These are phyloP conservation scores for Pterocles burchelli DNA, from an alignment of 2,113 vertebrate genomes.

Conservation along the genomic window DNA sequence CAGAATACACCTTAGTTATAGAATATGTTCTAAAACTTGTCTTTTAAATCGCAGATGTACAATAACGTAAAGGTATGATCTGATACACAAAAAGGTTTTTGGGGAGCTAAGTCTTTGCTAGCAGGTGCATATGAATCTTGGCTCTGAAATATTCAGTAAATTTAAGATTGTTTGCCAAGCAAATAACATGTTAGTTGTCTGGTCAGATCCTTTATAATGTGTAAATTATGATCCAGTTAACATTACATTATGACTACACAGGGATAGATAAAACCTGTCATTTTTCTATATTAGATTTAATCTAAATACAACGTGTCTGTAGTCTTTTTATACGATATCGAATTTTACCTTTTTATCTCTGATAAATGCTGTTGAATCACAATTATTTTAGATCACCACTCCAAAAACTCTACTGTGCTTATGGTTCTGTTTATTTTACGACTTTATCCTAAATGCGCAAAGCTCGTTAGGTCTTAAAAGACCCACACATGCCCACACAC, in stretches of 20 bases:
- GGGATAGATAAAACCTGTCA: not conserved
- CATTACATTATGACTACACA: not conserved
- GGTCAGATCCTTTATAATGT: not conserved
- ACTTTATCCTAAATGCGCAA: not conserved
- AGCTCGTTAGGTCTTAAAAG: not conserved
- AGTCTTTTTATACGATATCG: not conserved
- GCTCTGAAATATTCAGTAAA: not conserved
- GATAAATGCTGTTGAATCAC: not conserved
- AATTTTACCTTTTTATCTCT: not conserved
- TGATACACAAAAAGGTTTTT: not conserved
- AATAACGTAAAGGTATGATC: not conserved
- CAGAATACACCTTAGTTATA: not conserved
- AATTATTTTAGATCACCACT: not conserved
- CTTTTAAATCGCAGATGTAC: not conserved
- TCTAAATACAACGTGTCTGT: not conserved
- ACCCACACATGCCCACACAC: accelerated
- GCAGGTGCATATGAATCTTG: not conserved
- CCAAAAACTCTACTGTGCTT: not conserved
- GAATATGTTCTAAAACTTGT: not conserved
- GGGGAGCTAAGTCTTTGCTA: not conserved
- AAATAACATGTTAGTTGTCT: not conserved
- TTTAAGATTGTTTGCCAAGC: slow-evolving; percentile 22
- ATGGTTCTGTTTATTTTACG: not conserved
- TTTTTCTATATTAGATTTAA: slow-evolving; percentile 31
- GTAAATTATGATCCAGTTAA: slow-evolving; percentile 42